These are phyloP conservation scores for Xylocampa areola DNA, from an alignment of 2,888 invertebrate species.

Conservation along the genomic window DNA sequence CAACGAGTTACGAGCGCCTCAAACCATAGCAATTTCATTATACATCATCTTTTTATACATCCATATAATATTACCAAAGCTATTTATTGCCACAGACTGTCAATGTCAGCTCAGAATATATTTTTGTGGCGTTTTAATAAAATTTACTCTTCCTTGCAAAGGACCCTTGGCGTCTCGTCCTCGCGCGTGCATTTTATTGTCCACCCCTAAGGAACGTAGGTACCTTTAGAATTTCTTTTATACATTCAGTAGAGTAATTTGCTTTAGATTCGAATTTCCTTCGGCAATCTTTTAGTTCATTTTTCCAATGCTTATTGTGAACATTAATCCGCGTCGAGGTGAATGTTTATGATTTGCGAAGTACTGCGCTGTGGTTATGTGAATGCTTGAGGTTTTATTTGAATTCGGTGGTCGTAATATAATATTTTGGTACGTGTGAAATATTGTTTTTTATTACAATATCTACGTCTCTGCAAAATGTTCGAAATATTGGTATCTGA, in stretches of 20 bases:
- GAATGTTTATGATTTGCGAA: conserved; percentile 31
- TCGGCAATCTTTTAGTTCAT: conserved; percentile 42
- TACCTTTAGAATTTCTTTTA: conserved; percentile 56
- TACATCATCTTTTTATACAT: conserved; percentile 39
- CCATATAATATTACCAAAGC: conserved; percentile 33
- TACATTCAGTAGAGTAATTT: conserved; percentile 57
- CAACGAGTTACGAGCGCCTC: too few relatives aligned
- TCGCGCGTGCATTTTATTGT: conserved; percentile 75
- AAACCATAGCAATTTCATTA: conserved; percentile 26
- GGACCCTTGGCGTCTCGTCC: conserved; percentile 63
- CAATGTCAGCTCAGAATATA: conserved; percentile 62
- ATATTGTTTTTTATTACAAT: conserved; percentile 11
- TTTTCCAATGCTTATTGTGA: conserved; percentile 52
- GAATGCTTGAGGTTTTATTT: conserved; percentile 5
- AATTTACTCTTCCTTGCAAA: conserved; percentile 67
- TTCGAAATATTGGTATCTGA: background rate
- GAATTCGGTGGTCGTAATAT: conserved; percentile 28
- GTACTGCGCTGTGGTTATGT: conserved; percentile 2
- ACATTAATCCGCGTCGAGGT: conserved; percentile 36
- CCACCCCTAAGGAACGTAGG: conserved; percentile 46
- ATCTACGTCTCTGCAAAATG: background rate
- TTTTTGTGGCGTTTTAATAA: conserved; percentile 76
- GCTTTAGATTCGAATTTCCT: conserved; percentile 44
- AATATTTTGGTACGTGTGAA: conserved; percentile 14
- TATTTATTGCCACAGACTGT: conserved; percentile 61